Evolutionary conservation across 1,140 invertebrate species (phyloP).

Genomic region (Lepidostoma basale): DNA sequence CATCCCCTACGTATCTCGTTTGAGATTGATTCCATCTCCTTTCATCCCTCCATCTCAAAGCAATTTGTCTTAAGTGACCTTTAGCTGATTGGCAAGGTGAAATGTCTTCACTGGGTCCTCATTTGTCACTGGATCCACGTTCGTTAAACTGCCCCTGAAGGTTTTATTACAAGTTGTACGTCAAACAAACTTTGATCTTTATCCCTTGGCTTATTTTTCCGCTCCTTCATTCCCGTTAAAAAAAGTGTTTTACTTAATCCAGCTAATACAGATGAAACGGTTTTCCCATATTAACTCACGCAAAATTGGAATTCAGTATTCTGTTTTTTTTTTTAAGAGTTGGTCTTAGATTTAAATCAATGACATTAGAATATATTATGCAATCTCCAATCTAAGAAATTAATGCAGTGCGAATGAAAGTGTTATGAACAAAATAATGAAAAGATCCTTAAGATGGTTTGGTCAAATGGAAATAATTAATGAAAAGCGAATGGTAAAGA

Average conservation of each 20-base stretch:
- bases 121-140: slow-evolving; percentile 39
- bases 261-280: neutral
- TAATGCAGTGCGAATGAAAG: too few species aligned
- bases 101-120: slow-evolving; percentile 39
- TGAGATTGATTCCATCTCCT: slow-evolving; percentile 45
- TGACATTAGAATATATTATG: too few species aligned
- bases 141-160: slow-evolving; percentile 20
- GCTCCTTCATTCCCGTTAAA: neutral
- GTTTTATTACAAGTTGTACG: slow-evolving; percentile 23
- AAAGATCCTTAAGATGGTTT: too few species aligned
- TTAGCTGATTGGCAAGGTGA: slow-evolving; percentile 43
- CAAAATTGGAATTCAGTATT: neutral
- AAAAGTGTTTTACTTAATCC: neutral
- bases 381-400: too few species aligned
- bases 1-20: slow-evolving; percentile 38
- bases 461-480: too few species aligned
- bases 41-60: slow-evolving; percentile 34
- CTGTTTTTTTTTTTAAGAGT: neutral
- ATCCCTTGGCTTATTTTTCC: slow-evolving; percentile 10
- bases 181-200: slow-evolving; percentile 31
- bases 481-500: too few species aligned
- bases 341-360: too few species aligned
- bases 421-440: too few species aligned
- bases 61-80: slow-evolving; percentile 46
- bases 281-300: neutral